A percentile compares a stretch with the other conserved stretches of the same genome.
phyloP scores from a whole-genome alignment of 2,113 vertebrate genomes.

The Benitochromis conjunctus region DNA sequence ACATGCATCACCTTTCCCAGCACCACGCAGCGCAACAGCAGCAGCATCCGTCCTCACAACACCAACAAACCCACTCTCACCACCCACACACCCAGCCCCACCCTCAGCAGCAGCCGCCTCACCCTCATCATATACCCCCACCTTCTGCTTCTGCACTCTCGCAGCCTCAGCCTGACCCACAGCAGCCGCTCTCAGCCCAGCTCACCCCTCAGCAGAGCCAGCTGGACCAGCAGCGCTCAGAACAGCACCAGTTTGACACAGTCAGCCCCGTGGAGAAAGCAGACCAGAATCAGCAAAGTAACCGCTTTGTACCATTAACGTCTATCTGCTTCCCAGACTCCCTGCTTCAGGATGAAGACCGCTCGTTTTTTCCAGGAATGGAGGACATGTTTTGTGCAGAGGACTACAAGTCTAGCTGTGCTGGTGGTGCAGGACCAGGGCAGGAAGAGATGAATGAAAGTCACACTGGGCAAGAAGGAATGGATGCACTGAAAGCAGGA shows the following conservation, averaged over 20 bases:
- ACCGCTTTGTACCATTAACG: conserved; percentile 86
- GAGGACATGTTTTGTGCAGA: conserved; percentile 94
- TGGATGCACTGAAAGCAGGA: conserved; percentile 65
- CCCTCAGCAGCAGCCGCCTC: conserved; percentile 49
- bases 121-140: conserved; percentile 68
- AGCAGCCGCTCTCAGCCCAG: conserved; percentile 67
- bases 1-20: conserved; percentile 75
- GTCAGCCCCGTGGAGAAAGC: conserved; percentile 80
- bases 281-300: conserved; percentile 71
- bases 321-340: conserved; percentile 96
- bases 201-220: conserved; percentile 76
- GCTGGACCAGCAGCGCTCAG: conserved; percentile 79
- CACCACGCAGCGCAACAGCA: conserved; percentile 68
- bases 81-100: conserved; percentile 66
- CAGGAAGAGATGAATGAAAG: conserved; percentile 72
- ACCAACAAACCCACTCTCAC: conserved; percentile 66
- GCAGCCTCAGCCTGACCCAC: conserved; percentile 62
- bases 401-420: conserved; percentile 83
- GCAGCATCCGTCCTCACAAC: conserved; percentile 65
- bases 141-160: conserved; percentile 55
- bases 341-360: conserved; percentile 87
- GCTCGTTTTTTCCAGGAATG: conserved; percentile 93
- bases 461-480: conserved; percentile 60
- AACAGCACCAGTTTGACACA: conserved; percentile 81
- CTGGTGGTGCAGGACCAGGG: conserved; percentile 72